phyloP scores from a whole-genome alignment of 2,888 invertebrate genomes.

The Drosophila affinis region DNA sequence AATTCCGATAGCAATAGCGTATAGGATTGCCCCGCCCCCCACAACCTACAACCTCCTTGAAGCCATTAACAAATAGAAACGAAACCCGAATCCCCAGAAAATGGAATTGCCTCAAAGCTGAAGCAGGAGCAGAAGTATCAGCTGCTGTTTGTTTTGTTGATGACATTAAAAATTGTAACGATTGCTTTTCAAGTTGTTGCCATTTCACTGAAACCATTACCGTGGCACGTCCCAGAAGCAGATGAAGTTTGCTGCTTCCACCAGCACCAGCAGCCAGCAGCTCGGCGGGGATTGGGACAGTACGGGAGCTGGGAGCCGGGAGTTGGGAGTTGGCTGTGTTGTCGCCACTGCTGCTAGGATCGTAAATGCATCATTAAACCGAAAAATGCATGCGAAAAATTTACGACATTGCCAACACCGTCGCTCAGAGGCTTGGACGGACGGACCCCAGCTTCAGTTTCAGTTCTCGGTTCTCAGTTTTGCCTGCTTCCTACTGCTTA shows the following conservation, averaged over 20 bases:
- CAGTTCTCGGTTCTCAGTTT: conserved; percentile 1
- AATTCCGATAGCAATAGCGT: neutral
- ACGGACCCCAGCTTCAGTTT: conserved; percentile 2
- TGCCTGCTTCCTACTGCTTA: neutral
- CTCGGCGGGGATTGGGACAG: conserved; percentile 11
- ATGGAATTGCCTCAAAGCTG: conserved; percentile 24
- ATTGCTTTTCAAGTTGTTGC: conserved; percentile 75
- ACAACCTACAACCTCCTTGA: neutral
- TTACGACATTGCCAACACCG: conserved; percentile 76
- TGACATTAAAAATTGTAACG: conserved; percentile 76
- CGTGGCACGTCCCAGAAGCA: conserved; percentile 55
- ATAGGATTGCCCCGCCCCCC: neutral
- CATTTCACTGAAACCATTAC: conserved; percentile 53
- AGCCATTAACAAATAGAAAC: conserved; percentile 9
- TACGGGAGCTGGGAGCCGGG: conserved; percentile 11
- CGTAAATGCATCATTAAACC: conserved; percentile 82
- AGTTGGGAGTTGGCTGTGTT: conserved; percentile 25
- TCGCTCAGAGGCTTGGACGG: conserved; percentile 49
- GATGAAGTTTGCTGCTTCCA: conserved; percentile 40
- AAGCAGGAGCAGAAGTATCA: conserved; percentile 48
- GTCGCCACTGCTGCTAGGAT: conserved; percentile 71
- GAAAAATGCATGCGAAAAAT: conserved; percentile 79
- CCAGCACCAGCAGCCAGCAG: neutral
- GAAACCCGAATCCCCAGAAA: conserved; percentile 3
- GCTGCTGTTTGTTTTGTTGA: conserved; percentile 66